Evolutionary conservation across 2,797 vertebrate species (phyloP).

Genomic region (Silurus aristotelis): DNA sequence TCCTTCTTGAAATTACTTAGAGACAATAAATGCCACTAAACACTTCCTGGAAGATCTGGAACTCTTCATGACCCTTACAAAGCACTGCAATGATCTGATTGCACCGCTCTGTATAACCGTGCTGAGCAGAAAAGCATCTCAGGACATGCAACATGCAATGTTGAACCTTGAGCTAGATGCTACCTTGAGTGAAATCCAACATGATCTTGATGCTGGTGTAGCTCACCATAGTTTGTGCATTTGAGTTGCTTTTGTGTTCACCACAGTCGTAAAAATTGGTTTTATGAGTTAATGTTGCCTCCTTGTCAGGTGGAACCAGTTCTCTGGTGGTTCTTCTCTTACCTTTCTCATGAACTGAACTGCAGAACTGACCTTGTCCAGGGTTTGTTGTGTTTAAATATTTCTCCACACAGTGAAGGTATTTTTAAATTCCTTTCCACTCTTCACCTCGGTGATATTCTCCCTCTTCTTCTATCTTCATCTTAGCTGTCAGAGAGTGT

Average conservation of each 20-base stretch:
- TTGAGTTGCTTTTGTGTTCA: neutral
- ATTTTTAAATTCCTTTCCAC: neutral
- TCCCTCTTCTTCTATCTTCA: slow-evolving; percentile 14
- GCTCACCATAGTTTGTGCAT: neutral
- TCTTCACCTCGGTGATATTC: neutral
- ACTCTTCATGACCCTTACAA: neutral
- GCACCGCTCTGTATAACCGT: neutral
- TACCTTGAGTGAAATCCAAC: neutral
- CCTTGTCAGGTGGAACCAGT: neutral
- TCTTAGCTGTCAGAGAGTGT: neutral
- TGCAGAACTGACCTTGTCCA: no score
- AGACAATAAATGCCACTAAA: neutral
- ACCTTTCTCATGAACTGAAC: neutral
- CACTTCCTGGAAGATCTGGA: neutral
- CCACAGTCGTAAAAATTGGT: neutral
- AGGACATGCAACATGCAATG: neutral
- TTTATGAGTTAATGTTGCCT: neutral
- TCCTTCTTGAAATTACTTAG: neutral
- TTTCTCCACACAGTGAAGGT: neutral
- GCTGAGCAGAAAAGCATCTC: neutral
- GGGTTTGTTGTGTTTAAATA: neutral
- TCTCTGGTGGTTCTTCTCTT: neutral
- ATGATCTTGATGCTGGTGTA: neutral
- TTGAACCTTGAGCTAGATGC: neutral
- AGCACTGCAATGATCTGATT: neutral